These are phyloP conservation scores for Microhierax caerulescens DNA, from an alignment of 2,797 vertebrate genomes.

Conservation along the genomic window DNA sequence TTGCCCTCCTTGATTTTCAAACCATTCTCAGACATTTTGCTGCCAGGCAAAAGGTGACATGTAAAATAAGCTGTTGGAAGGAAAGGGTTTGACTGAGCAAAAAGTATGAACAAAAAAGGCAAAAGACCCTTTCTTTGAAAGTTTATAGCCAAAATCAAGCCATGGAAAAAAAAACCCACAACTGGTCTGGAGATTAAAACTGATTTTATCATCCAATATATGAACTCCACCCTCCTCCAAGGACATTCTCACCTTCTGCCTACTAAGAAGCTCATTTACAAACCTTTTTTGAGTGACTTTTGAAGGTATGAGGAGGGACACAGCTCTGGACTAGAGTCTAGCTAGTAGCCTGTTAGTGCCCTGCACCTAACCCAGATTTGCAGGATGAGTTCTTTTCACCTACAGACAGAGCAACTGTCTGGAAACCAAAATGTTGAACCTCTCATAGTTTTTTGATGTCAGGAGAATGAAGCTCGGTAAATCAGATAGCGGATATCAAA, in stretches of 20 bases:
- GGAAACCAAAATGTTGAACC: not conserved
- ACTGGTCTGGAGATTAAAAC: not conserved
- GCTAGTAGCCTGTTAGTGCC: not conserved
- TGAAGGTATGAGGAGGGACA: not conserved
- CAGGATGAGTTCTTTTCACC: not conserved
- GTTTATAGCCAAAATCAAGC: not conserved
- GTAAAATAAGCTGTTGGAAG: conserved; percentile 18
- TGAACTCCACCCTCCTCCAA: not conserved
- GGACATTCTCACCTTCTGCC: not conserved
- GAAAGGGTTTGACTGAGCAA: not conserved
- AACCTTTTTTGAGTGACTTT: not conserved
- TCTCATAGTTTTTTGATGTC: not conserved
- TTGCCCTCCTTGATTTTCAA: conserved; percentile 24
- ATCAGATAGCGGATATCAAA: not conserved
- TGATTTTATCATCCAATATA: not conserved
- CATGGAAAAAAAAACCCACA: not conserved
- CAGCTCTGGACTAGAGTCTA: not conserved
- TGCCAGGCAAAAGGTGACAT: not conserved
- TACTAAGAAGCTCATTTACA: not conserved
- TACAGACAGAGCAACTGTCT: not conserved
- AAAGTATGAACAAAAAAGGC: not conserved
- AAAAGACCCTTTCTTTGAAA: not conserved
- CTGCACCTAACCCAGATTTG: not conserved
- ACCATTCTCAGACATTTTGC: not conserved
- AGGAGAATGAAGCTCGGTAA: not conserved